Percentiles rank a stretch among this genome's conserved stretches.
phyloP scores from a whole-genome alignment of 2,113 vertebrate species.

The Amphiprion ocellaris region DNA sequence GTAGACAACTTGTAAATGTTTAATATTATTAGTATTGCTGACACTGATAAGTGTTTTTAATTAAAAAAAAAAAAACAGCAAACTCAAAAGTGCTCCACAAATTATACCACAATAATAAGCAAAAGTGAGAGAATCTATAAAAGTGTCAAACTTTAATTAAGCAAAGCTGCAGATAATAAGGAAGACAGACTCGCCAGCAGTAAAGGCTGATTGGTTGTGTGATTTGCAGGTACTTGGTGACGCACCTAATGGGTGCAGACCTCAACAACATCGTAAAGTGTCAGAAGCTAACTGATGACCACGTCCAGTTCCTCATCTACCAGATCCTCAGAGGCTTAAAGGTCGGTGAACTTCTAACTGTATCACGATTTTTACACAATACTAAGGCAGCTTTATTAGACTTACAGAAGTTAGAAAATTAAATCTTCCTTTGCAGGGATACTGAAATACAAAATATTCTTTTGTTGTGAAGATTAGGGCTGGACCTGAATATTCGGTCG shows the following conservation, averaged over 20 bases:
- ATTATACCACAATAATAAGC: neutral
- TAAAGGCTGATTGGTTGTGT: conserved; percentile 23
- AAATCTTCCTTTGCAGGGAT: neutral
- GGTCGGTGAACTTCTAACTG: conserved; percentile 78
- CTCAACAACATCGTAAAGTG: conserved; percentile 99
- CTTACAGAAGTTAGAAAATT: neutral
- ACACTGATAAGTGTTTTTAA: neutral
- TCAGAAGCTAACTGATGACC: conserved; percentile 98
- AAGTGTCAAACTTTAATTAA: neutral
- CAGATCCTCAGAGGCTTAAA: conserved; percentile 97
- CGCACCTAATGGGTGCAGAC: conserved; percentile 98
- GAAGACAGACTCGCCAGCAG: neutral
- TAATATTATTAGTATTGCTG: neutral
- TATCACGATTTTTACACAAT: neutral
- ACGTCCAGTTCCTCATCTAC: conserved; percentile 99
- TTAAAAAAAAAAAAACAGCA: neutral
- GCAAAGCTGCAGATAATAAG: neutral
- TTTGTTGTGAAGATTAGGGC: neutral
- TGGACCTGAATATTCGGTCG: no score
- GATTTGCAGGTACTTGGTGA: conserved; percentile 92
- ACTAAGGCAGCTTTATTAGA: neutral
- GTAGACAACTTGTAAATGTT: neutral
- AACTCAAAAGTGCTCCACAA: neutral
- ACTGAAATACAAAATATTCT: neutral
- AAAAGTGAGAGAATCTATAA: no score